Conservation (phyloP, 2,888 invertebrate genomes). For the Sarcophaga variegata region DNA sequence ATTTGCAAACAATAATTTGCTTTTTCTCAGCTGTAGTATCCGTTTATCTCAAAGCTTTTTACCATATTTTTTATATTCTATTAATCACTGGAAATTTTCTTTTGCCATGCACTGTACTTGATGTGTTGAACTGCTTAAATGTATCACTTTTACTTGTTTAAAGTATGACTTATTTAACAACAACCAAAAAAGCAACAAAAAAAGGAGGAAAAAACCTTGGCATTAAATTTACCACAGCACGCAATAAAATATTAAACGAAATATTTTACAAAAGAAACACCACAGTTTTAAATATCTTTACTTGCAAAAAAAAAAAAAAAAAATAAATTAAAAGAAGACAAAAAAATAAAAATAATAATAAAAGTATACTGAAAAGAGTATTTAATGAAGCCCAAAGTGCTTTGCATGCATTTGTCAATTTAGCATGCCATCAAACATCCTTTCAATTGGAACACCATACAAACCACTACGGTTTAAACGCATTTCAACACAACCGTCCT, state of each 20-base stretch:
- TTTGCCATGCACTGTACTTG: not conserved
- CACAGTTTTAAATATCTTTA: constrained; percentile 29
- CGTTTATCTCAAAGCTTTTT: no score
- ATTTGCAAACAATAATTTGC: no score
- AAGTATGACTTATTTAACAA: constrained; percentile 19
- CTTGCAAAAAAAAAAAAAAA: constrained; percentile 15
- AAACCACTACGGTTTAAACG: constrained; percentile 70
- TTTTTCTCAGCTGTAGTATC: no score
- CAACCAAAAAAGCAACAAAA: constrained; percentile 70
- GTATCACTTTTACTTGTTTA: constrained; percentile 46
- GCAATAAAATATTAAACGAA: constrained; percentile 65
- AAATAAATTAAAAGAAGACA: constrained; percentile 11
- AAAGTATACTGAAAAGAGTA: constrained; percentile 26
- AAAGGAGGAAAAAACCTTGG: constrained; percentile 52
- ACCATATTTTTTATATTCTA: not conserved
- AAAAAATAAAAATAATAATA: not conserved
- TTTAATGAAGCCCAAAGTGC: constrained; percentile 70
- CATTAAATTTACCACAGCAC: constrained; percentile 65
- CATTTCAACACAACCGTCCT: not conserved
- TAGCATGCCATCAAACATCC: constrained; percentile 80
- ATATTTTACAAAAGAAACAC: constrained; percentile 41
- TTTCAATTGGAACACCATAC: constrained; percentile 72
- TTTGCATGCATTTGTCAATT: constrained; percentile 80
- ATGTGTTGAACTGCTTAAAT: not conserved
- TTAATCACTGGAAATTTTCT: not conserved